Evolutionary conservation across 2,113 vertebrate genomes (phyloP), one percentile per base, ranked within the genome.

Genomic region (Stictonetta naevosa): DNA sequence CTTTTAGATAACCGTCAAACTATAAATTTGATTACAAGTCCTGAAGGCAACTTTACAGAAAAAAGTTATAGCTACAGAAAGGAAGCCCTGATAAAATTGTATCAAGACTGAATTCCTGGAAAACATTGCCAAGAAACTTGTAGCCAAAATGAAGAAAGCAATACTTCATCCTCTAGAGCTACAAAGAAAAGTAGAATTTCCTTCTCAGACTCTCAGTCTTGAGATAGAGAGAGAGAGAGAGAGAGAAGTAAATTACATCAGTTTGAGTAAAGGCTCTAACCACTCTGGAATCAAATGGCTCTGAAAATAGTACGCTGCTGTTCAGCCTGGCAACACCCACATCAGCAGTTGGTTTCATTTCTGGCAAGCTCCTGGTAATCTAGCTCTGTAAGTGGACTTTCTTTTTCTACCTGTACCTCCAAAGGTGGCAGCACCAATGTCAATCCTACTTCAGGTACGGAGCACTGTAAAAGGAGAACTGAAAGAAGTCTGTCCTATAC

Each of bases 261-360:
- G 52, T 68, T 75, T 72, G 83, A 93, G 62, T 69, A 38, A 88
- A 93, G 22, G 56, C 78, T 94, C 58, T 91, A 91, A 93, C n/a
- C 69, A 82, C 83, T 92, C 58, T 53, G 68, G 73, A 97, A 89
- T 60, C 52, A 94, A 86, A 59, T 72, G 63, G 25, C 60, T 84
- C 86, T 77, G 73, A 93, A 93, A 95, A 95, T 75, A 95, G 73
- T 56, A 86, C 42, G 58, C 62, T 29, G 46, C 82, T 84, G 62
- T 87, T 93, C 82, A 83, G 66, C 56, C 75, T 29, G 20, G 42
- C 69, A 94, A 95, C 50, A 84, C 63, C 91, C 34, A 80, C 63
- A 88, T 66, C 72, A 92, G 85, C 58, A 88, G 40, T 23, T 66
- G 21, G 28, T 86, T 94, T 93, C 80, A 36, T 74, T 90, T 95